These are phyloP conservation scores for Dichetophora obliterata DNA, from an alignment of 2,888 invertebrate species.

Conservation along the genomic window DNA sequence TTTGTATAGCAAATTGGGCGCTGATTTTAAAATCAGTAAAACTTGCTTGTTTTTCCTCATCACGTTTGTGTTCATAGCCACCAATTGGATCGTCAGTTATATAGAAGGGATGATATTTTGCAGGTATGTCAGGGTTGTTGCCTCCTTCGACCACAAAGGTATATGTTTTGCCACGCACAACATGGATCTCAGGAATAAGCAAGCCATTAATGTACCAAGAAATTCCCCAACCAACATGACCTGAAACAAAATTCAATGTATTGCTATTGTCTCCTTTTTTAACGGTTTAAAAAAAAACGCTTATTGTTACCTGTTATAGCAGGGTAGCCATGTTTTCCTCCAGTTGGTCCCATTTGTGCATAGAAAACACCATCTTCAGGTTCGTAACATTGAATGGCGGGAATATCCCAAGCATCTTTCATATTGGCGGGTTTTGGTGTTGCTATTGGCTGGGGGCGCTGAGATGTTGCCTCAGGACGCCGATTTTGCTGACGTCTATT, in stretches of 20 bases:
- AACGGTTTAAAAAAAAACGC: background rate
- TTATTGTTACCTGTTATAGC: conserved; percentile 81
- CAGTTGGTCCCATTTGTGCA: conserved; percentile 94
- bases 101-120: conserved; percentile 92
- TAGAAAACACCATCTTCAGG: conserved; percentile 93
- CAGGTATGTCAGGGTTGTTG: conserved; percentile 80
- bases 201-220: conserved; percentile 96
- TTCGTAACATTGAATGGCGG: conserved; percentile 89
- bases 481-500: conserved; percentile 45
- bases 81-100: conserved; percentile 94
- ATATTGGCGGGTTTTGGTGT: conserved; percentile 77
- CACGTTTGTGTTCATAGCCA: conserved; percentile 86
- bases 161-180: conserved; percentile 88
- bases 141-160: conserved; percentile 92
- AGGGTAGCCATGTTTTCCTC: conserved; percentile 89
- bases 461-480: conserved; percentile 47
- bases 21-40: too few relatives aligned
- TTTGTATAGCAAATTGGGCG: too few relatives aligned
- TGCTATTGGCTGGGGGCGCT: conserved; percentile 65
- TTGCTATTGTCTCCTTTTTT: background rate
- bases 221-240: conserved; percentile 94
- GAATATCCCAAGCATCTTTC: conserved; percentile 84
- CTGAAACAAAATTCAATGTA: conserved; percentile 69
- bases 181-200: conserved; percentile 90
- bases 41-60: conserved; percentile 83